Evolutionary conservation across 2,797 vertebrate genomes (phyloP).

Genomic region (Poeciliopsis turneri): DNA sequence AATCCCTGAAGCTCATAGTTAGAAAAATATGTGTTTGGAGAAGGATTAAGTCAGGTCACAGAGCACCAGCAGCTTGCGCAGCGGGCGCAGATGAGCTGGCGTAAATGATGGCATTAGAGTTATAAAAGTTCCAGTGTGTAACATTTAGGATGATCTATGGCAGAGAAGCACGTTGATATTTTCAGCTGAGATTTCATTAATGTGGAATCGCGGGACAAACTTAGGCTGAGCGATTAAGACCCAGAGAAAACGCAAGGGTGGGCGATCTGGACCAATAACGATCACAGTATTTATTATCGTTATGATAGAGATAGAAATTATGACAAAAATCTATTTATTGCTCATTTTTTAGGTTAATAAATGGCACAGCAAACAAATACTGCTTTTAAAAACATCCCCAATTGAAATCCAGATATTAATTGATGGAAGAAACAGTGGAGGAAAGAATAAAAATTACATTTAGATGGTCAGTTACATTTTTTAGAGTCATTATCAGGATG

Average conservation of each 20-base stretch:
- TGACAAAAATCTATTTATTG: too few relatives aligned
- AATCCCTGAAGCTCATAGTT: constrained; percentile 2
- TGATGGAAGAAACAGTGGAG: too few relatives aligned
- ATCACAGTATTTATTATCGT: too few relatives aligned
- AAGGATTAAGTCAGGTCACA: constrained; percentile 7
- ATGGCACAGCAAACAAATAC: too few relatives aligned
- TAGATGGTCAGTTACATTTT: too few relatives aligned
- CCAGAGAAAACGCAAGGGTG: neutral
- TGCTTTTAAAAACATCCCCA: too few relatives aligned
- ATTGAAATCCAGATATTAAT: too few relatives aligned
- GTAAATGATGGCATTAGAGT: constrained; percentile 7
- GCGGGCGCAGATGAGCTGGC: neutral
- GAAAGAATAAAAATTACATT: too few relatives aligned
- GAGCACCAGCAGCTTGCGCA: neutral
- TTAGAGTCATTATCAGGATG: too few relatives aligned
- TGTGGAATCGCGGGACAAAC: neutral
- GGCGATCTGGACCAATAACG: too few relatives aligned
- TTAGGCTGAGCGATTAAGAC: neutral
- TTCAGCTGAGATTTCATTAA: neutral
- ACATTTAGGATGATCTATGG: constrained; percentile 3
- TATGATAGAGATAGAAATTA: too few relatives aligned
- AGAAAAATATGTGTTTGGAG: neutral
- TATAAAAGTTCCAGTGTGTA: constrained; percentile 9
- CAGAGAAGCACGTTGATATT: neutral
- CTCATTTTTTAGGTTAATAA: too few relatives aligned